Evolutionary conservation across 2,113 vertebrate species (phyloP), one percentile per base, ranked within the genome.

Genomic region (Catharus fuscescens): DNA sequence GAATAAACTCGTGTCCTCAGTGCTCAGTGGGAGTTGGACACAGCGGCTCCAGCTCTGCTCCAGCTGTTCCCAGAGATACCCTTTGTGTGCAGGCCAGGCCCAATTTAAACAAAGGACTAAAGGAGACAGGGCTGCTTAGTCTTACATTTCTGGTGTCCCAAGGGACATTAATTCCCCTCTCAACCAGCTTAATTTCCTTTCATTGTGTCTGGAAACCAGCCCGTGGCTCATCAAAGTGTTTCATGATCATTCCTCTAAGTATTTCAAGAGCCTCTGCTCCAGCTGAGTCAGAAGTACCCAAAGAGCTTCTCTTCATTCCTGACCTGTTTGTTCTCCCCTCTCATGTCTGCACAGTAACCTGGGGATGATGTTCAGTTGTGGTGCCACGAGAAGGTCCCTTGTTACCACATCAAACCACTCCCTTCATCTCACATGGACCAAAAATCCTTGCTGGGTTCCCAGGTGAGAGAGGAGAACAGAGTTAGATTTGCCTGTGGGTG

Each of bases 21-120:
- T 20, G 53, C 66, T 10, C 76, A 62, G 80, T 74, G 83, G 95
- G 94, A 90, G 95, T 3, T 24, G 86, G 94, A 78, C 86, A 80
- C 80, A 3, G 10, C 0, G 34, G 86, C 92, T 95, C 92, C 88
- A 65, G 88, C 66, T 85, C 14, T 74, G 70, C 72, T 92, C 93
- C 93, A 81, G 86, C 93, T 94, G 84, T 19, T 93, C 59, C 88
- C 44, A 52, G 79, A 86, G 74, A 47, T 14, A 14, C 12, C 26
- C 66, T 53, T 45, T 81, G 44, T 6, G 8, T 67, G 70, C 31
- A 78, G 60, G 32, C 38, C 67, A 86, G 52, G 40, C 57, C 57
- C 14, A 25, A 45, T 80, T 71, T 69, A 73, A 83, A 80, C 5
- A 74, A 76, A 80, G 34, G 34, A 17, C 69, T 71, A 36, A 82